Evolutionary conservation across 2,113 vertebrate genomes (phyloP).

Genomic region (Atractosteus spatula): DNA sequence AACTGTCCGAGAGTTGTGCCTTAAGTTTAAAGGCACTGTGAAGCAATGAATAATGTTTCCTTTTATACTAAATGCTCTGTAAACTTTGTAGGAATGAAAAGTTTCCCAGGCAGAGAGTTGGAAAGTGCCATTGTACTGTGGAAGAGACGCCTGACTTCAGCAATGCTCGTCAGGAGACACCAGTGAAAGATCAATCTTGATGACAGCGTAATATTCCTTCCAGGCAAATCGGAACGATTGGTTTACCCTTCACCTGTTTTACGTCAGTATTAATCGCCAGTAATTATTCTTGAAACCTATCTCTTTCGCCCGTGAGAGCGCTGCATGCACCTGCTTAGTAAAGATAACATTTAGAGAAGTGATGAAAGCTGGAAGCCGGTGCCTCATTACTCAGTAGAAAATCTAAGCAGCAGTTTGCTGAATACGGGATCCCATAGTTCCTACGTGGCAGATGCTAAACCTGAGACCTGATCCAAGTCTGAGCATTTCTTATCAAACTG

Average conservation of each 20-base stretch:
- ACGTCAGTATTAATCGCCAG: neutral
- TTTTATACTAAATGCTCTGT: too few relatives aligned
- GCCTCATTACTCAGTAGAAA: neutral
- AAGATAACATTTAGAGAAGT: slow-evolving; percentile 17
- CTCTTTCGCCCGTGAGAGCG: neutral
- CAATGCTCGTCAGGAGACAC: neutral
- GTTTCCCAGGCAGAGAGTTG: neutral
- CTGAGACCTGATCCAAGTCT: neutral
- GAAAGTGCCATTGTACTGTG: neutral
- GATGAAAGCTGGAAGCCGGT: neutral
- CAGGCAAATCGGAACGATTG: neutral
- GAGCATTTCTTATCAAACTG: neutral
- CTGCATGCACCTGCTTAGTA: slow-evolving; percentile 18
- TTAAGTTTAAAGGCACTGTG: too few relatives aligned
- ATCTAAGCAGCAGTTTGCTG: neutral
- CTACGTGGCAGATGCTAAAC: neutral
- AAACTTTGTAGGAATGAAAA: neutral
- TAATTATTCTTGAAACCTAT: slow-evolving; percentile 18
- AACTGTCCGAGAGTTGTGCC: too few relatives aligned
- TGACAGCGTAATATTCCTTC: neutral
- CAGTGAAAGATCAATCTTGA: slow-evolving; percentile 13
- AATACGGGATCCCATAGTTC: neutral
- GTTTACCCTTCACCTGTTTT: slow-evolving; percentile 11
- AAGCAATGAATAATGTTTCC: too few relatives aligned
- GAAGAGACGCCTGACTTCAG: neutral